Base-by-base conservation (phyloP, 2,113 vertebrate species). In the Noturus placidus region DNA sequence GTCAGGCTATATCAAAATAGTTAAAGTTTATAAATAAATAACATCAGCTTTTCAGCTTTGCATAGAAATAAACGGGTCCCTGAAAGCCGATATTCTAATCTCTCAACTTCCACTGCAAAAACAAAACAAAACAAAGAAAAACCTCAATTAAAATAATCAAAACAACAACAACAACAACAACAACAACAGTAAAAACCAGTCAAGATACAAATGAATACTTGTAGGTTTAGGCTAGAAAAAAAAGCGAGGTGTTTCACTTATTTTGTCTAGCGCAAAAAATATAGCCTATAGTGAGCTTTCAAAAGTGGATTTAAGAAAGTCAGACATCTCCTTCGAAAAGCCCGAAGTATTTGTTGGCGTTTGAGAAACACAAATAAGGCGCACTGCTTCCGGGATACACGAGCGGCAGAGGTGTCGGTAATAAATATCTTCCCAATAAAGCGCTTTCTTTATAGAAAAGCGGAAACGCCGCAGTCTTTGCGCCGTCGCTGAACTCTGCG, bases 301-400 rank as follows among this genome's bases (percentile, higher is more conserved):
- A 54, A 59, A 35, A 35, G 52, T 63, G 56, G 46, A 85, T 87
- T 85, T 90, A 65, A 52, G n/a, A 77, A 42, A 83, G 89, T 96
- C 96, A 97, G 95, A 96, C 93, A 84, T 97, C 96, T 91, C 95
- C 96, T 13, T 97, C 96, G 63, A 96, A 91, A 87, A 97, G 92
- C 92, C 94, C 96, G 93, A 96, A 96, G 91, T 95, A 96, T 84
- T 96, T 97, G 93, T 93, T 95, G 87, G 95, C 93, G 82, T 93
- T 96, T 20, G 97, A 95, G 86, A 97, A 95, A 89, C 96, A 97
- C 89, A 97, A 93, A 89, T 96, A 97, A 92, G 96, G 96, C 92
- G 96, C 90, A 93, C 94, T 93, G 50, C 93, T 94, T 83, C 95
- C 95, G 56, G 95, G 95, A 87, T 95, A 97, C 2, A 97, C 92